Base-by-base conservation (phyloP, 2,888 invertebrate species). In the Cantharis nigra region DNA sequence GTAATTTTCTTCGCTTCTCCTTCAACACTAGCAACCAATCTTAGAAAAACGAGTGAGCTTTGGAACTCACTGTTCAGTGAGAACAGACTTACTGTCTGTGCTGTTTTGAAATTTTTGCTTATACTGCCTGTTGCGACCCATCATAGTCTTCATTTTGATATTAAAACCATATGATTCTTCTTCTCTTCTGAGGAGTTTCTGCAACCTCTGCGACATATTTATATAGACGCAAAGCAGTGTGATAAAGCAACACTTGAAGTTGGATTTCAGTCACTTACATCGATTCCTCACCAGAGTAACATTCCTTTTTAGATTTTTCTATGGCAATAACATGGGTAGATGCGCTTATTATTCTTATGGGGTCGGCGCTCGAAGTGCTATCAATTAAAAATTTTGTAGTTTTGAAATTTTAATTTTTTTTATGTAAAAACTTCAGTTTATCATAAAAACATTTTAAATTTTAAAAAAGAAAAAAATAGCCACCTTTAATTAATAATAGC, bases 61-160 rank as follows among this genome's bases (percentile, higher is more conserved):
- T 82, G 83, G 79, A 86, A 86, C 26, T 86, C 82, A 75, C 81
- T 81, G 14, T n/a, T n/a, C n/a, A n/a, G n/a, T n/a, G n/a, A n/a
- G n/a, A n/a, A n/a, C n/a, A n/a, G 80, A 74, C 75, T 83, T 82
- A 30, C 74, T 72, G 67, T 79, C 78, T 11, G 20, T 65, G 30
- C 75, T 75, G 71, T 81, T 79, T 67, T 80, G 63, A 70, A 84
- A 78, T 77, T 82, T 83, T 79, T 83, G 84, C 78, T 85, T 82
- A 74, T 71, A 85, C 72, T 81, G 80, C 10, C 75, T 83, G 82
- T 49, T 81, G 81, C 7, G 81, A 81, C 23, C 82, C 84, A 70
- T 84, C 82, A 75, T 81, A 82, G 70, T 80, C 82, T 81, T n/a
- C 82, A 83, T 72, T 82, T 82, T 1, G 62, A 73, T 11, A 83